Evolutionary conservation across 2,888 invertebrate genomes (phyloP), one percentile per base, ranked within the genome.

Genomic region (Phania funesta): DNA sequence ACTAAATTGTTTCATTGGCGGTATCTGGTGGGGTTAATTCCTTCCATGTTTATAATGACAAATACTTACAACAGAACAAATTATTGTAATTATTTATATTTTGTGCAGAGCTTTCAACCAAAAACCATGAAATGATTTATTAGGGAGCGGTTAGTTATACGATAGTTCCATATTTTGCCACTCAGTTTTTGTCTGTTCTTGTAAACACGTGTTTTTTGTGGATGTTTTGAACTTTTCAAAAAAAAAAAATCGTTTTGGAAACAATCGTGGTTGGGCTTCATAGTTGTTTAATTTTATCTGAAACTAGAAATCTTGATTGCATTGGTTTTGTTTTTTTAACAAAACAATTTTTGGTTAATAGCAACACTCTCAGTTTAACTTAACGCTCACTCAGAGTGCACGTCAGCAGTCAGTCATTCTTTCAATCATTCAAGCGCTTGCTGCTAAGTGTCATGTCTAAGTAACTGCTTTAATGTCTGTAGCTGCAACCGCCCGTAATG

Each of bases 111-210:
- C 62, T 60, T 46, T 29, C 6, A 20, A 52, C 29, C 38, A 41
- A 58, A 67, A 68, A 16, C 44, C 41, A 48, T 52, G 44, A 60
- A 64, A 58, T 64, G 50, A 70, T 70, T 71, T 71, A 52, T 65
- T 50, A 58, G 70, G 80, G 76, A 80, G 75, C 71, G 80, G 80
- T 41, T 41, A n/a, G n/a, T n/a, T n/a, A n/a, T n/a, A n/a, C n/a
- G n/a, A n/a, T n/a, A n/a, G n/a, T n/a, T n/a, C n/a, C n/a, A n/a
- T 20, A 24, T 20, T 29, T 41, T 50, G 29, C 4, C n/a, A n/a
- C 46, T 13, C 24, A 26, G 6, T 22, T 13, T 74, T 7, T 67
- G 46, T 65, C 20, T 64, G 38, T 52, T 60, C 44, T 52, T 24
- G 60, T n/a, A 46, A 60, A 65, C 80, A 80, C 71, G 76, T 80